These are phyloP conservation scores for Aphis gossypii DNA, from an alignment of 1,140 invertebrate species.

Conservation along the genomic window DNA sequence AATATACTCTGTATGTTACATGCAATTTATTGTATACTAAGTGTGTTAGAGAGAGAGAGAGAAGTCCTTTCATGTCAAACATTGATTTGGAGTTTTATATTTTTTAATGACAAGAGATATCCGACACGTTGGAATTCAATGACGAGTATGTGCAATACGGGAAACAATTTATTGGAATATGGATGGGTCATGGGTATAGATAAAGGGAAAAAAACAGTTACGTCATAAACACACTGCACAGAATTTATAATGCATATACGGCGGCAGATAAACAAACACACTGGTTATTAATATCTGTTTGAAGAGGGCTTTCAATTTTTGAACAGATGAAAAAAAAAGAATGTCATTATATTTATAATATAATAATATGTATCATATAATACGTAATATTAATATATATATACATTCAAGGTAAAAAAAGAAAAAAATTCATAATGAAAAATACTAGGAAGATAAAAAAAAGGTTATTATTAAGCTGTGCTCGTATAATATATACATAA, in stretches of 20 bases:
- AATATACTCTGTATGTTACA: not conserved
- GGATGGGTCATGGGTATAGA: not conserved
- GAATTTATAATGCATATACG: conserved; percentile 3
- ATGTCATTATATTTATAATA: not conserved
- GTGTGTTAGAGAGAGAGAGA: too few species aligned
- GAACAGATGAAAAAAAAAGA: not conserved
- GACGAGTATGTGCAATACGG: not conserved
- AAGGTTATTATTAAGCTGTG: not conserved
- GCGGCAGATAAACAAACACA: conserved; percentile 21
- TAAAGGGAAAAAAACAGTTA: not conserved
- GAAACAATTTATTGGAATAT: not conserved
- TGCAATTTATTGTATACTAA: not conserved
- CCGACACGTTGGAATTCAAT: conserved; percentile 1
- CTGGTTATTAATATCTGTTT: conserved; percentile 38
- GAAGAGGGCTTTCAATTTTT: not conserved
- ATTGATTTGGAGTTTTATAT: not conserved
- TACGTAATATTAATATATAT: not conserved
- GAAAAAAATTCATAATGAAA: not conserved
- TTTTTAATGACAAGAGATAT: conserved; percentile 5
- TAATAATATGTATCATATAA: not conserved
- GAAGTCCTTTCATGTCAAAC: not conserved
- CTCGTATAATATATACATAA: not conserved
- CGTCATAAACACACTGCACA: not conserved
- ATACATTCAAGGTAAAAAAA: not conserved
- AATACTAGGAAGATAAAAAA: not conserved